Percentiles rank a stretch among this genome's conserved stretches.
Conservation (phyloP, 2,888 invertebrate species). For the Pollenia griseotomentosa region DNA sequence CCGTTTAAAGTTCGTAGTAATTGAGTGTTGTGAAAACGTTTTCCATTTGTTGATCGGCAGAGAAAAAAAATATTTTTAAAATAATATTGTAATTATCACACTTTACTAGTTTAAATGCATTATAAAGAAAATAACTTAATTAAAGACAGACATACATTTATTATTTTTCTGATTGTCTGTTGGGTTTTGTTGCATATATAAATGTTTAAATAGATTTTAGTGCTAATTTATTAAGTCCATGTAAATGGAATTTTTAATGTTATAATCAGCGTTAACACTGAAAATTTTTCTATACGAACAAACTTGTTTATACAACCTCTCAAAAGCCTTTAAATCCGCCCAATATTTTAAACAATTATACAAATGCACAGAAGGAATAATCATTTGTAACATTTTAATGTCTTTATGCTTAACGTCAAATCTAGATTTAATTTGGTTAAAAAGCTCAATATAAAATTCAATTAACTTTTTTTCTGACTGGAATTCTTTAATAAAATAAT, state of each 20-base stretch:
- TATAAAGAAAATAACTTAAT: constrained; percentile 23
- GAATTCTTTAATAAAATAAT: too few relatives aligned
- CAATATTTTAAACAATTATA: too few relatives aligned
- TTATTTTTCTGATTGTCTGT: constrained; percentile 1
- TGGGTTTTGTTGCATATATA: not conserved
- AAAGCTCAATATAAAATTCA: too few relatives aligned
- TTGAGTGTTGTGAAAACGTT: constrained; percentile 15
- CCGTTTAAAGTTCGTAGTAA: constrained; percentile 24
- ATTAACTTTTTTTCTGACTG: too few relatives aligned
- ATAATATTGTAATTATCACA: constrained; percentile 47
- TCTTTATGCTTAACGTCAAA: too few relatives aligned
- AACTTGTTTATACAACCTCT: too few relatives aligned
- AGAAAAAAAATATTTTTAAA: not conserved
- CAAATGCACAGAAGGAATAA: too few relatives aligned
- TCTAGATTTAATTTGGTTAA: too few relatives aligned
- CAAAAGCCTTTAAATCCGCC: too few relatives aligned
- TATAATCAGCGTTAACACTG: not conserved
- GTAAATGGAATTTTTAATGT: constrained; percentile 21
- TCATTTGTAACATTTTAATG: too few relatives aligned
- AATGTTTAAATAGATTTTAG: constrained; percentile 17
- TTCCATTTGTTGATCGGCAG: not conserved
- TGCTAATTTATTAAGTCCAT: not conserved
- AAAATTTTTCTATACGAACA: too few relatives aligned
- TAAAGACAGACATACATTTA: constrained; percentile 23
- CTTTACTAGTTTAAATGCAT: constrained; percentile 25